Evolutionary conservation across 2,797 vertebrate species (phyloP).

Genomic region (Columba guinea): DNA sequence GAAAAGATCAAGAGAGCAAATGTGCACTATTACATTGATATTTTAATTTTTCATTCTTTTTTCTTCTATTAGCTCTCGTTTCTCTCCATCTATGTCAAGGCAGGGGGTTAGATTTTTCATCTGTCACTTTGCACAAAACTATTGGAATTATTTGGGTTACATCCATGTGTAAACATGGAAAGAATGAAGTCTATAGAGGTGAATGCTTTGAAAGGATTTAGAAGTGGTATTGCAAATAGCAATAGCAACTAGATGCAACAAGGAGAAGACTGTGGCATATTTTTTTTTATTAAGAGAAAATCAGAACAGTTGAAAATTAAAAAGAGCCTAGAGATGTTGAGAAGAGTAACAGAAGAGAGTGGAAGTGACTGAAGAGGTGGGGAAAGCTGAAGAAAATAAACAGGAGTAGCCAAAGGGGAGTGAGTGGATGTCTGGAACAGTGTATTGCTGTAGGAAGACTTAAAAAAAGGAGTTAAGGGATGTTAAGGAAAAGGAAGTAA

Average conservation of each 20-base stretch:
- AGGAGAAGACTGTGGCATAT: neutral
- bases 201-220: neutral
- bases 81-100: neutral
- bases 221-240: neutral
- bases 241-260: neutral
- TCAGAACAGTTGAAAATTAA: neutral
- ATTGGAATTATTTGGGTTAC: neutral
- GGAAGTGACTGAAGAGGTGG: constrained; percentile 21
- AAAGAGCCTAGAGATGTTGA: neutral
- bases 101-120: neutral
- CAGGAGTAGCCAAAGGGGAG: neutral
- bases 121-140: neutral
- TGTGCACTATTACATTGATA: neutral
- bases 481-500: neutral
- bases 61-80: neutral
- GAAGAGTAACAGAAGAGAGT: neutral
- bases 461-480: neutral
- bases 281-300: neutral
- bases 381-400: constrained; percentile 2
- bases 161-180: neutral
- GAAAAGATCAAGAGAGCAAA: neutral
- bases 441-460: neutral
- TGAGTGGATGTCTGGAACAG: neutral
- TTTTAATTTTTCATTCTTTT: constrained; percentile 23
- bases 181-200: neutral